Percentiles rank a stretch among this genome's conserved stretches.
Evolutionary conservation across 1,140 invertebrate genomes (phyloP).

Genomic region (Drosophila suzukii): DNA sequence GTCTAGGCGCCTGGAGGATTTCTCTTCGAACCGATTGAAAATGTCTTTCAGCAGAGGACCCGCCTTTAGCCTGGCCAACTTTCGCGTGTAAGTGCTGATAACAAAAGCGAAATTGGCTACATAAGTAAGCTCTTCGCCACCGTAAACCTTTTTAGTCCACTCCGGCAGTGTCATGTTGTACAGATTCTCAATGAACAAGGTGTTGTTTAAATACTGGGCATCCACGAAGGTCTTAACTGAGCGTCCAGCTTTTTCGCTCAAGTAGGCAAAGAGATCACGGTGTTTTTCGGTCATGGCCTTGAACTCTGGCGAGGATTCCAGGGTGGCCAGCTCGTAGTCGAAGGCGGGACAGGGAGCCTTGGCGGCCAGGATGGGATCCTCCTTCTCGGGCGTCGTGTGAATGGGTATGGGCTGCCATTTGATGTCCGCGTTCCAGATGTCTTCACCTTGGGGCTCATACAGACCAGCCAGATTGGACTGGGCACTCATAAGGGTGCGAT

Average conservation of each 20-base stretch:
- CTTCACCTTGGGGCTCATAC: conserved; percentile 87
- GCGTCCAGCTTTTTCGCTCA: conserved; percentile 87
- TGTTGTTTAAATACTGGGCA: conserved; percentile 88
- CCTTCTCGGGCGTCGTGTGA: conserved; percentile 89
- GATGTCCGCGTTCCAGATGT: conserved; percentile 89
- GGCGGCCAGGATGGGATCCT: conserved; percentile 87
- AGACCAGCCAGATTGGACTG: conserved; percentile 92
- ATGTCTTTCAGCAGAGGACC: conserved; percentile 90
- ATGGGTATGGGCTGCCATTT: conserved; percentile 96
- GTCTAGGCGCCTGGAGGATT: conserved; percentile 78
- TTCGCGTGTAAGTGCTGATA: conserved; percentile 85
- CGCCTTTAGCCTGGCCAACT: conserved; percentile 86
- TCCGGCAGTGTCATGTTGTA: conserved; percentile 88
- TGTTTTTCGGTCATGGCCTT: conserved; percentile 87
- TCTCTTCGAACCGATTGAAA: conserved; percentile 86
- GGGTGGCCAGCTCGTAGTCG: conserved; percentile 85
- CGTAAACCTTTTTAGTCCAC: conserved; percentile 88
- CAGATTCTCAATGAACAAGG: conserved; percentile 88
- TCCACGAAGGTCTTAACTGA: conserved; percentile 85
- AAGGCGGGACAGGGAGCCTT: conserved; percentile 89
- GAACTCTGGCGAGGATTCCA: conserved; percentile 87
- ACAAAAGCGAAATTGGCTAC: conserved; percentile 86
- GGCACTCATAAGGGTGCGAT: conserved; percentile 96
- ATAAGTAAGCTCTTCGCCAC: conserved; percentile 84
- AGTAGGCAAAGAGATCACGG: conserved; percentile 87